phyloP scores from a whole-genome alignment of 1,140 invertebrate species.

The Amphibalanus amphitrite region DNA sequence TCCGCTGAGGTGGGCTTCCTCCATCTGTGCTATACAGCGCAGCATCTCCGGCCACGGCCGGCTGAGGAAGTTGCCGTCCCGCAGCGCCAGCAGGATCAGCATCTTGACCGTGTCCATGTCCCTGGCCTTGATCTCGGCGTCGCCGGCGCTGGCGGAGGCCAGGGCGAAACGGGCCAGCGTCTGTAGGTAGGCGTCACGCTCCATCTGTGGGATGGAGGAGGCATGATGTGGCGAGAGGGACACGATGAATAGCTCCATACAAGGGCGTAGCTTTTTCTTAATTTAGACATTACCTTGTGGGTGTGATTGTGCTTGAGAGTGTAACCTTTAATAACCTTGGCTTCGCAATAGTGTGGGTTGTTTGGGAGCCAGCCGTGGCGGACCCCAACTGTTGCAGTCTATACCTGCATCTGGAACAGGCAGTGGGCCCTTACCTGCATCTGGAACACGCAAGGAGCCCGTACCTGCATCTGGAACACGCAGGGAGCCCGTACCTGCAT shows the following conservation, averaged over 20 bases:
- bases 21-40: slow-evolving; percentile 95
- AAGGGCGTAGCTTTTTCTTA: no score
- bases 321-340: no score
- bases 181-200: slow-evolving; percentile 96
- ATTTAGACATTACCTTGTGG: no score
- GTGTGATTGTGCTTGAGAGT: no score
- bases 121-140: slow-evolving; percentile 98
- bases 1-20: slow-evolving; percentile 91
- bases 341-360: no score
- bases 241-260: no score
- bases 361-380: no score
- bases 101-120: slow-evolving; percentile 99
- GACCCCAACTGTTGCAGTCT: background rate
- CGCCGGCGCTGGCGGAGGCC: slow-evolving; percentile 85
- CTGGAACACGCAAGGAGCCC: no score
- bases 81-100: slow-evolving; percentile 89
- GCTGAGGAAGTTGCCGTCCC: slow-evolving; percentile 91
- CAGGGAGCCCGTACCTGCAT: no score
- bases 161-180: slow-evolving; percentile 87
- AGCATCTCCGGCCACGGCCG: slow-evolving; percentile 96
- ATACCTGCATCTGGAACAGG: slow-evolving; percentile 80
- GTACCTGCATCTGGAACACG: no score
- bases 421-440: no score
- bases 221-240: no score
- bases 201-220: slow-evolving; percentile 36